Percentiles rank a stretch among this genome's conserved stretches.
Evolutionary conservation across 2,888 invertebrate genomes (phyloP).

Genomic region (Boloria euphrosyne): DNA sequence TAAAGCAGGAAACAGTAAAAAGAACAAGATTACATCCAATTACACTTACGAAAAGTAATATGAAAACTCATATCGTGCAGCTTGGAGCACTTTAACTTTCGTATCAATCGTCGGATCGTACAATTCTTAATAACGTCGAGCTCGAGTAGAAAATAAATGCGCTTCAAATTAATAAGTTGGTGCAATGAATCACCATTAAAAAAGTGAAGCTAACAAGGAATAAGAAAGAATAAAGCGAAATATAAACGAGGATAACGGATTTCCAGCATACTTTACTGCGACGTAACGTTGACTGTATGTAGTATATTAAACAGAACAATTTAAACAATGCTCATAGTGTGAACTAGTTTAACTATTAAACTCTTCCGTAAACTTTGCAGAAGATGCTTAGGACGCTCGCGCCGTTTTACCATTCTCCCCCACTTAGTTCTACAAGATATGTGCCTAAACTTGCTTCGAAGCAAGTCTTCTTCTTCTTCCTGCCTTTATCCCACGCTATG

Average conservation of each 20-base stretch:
- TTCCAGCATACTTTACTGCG: conserved; percentile 28
- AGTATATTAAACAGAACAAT: conserved; percentile 60
- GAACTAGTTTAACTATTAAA: conserved; percentile 63
- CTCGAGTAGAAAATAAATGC: conserved; percentile 7
- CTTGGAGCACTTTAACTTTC: neutral
- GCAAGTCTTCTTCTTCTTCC: too few relatives aligned
- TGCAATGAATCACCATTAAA: conserved; percentile 38
- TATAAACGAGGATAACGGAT: conserved; percentile 43
- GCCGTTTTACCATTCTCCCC: conserved; percentile 48
- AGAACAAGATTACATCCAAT: too few relatives aligned
- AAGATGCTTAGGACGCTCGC: conserved; percentile 44
- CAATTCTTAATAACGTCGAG: neutral
- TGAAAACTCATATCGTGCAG: neutral
- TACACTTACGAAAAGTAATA: neutral
- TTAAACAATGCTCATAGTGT: conserved; percentile 53
- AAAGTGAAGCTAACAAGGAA: conserved; percentile 34
- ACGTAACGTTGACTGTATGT: conserved; percentile 28
- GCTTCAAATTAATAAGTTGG: conserved; percentile 24
- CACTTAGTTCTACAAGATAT: conserved; percentile 42
- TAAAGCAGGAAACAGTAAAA: too few relatives aligned
- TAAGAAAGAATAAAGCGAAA: conserved; percentile 32
- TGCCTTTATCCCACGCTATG: too few relatives aligned
- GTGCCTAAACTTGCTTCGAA: conserved; percentile 18
- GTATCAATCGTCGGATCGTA: neutral
- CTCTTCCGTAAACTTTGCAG: conserved; percentile 56